Percentiles rank a stretch among this genome's conserved stretches.
Evolutionary conservation across 1,140 invertebrate genomes (phyloP).

Genomic region (Drosophila oshimai): DNA sequence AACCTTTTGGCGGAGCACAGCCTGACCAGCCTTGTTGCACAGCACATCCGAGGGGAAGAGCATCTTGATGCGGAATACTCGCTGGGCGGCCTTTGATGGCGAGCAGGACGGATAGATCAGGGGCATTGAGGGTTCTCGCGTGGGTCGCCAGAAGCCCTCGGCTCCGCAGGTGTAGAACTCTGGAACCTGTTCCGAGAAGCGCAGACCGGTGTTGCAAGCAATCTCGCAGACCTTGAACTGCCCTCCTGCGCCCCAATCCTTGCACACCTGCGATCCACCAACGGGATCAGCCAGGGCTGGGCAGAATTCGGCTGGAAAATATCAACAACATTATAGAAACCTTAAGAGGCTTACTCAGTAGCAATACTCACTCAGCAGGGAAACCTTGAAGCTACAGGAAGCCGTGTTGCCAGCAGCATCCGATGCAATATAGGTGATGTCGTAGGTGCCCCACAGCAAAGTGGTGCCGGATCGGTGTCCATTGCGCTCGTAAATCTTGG

Average conservation of each 20-base stretch:
- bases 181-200: conserved; percentile 95
- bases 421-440: conserved; percentile 96
- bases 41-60: conserved; percentile 96
- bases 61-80: conserved; percentile 96
- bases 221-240: conserved; percentile 96
- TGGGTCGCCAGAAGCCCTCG: conserved; percentile 98
- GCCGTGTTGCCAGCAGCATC: conserved; percentile 96
- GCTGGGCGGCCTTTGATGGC: conserved; percentile 91
- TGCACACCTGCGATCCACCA: conserved; percentile 94
- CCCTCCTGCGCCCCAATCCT: conserved; percentile 97
- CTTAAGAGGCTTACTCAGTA: not conserved
- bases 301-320: conserved; percentile 92
- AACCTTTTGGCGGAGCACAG: conserved; percentile 93
- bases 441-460: conserved; percentile 95
- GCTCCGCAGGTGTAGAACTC: conserved; percentile 98
- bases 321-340: accelerated
- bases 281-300: conserved; percentile 93
- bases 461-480: conserved; percentile 95
- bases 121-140: conserved; percentile 89
- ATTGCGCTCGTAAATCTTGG: conserved; percentile 91
- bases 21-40: conserved; percentile 96
- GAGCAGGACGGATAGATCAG: conserved; percentile 95
- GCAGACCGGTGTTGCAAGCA: conserved; percentile 91
- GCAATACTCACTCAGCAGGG: conserved; percentile 90
- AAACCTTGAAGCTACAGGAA: conserved; percentile 96